These are phyloP conservation scores for Coptotermes formosanus DNA, from an alignment of 1,140 invertebrate genomes.

Conservation along the genomic window DNA sequence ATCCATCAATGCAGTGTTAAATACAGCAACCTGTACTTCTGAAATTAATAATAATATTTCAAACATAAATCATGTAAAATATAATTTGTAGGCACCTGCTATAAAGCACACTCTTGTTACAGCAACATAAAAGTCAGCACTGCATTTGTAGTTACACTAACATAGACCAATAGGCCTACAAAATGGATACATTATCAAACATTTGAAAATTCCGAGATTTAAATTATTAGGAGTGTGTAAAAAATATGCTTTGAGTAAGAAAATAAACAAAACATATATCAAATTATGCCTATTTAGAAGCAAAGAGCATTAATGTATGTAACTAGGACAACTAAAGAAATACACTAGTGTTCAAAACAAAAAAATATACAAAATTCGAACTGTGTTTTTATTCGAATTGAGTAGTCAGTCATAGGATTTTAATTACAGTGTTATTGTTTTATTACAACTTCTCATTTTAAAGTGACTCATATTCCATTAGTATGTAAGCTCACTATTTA, in stretches of 20 bases:
- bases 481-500: conserved; percentile 26
- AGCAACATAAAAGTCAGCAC: neutral
- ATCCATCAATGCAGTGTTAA: conserved; percentile 24
- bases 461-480: conserved; percentile 24
- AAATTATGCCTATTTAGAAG: conserved; percentile 25
- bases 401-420: conserved; percentile 14
- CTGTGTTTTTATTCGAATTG: conserved; percentile 15
- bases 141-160: conserved; percentile 20
- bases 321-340: conserved; percentile 10
- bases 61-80: neutral
- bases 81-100: conserved; percentile 24
- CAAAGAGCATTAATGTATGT: conserved; percentile 17
- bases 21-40: neutral
- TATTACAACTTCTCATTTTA: conserved; percentile 22
- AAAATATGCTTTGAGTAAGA: conserved; percentile 8
- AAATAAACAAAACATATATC: conserved; percentile 13
- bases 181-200: neutral
- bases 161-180: conserved; percentile 23
- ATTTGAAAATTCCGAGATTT: conserved; percentile 22
- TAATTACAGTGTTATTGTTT: conserved; percentile 20
- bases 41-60: conserved; percentile 6
- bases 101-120: neutral
- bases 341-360: conserved; percentile 22
- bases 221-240: conserved; percentile 20
- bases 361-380: neutral